Conservation (phyloP, 1,140 invertebrate genomes). For the Psilanteris sp. region DNA sequence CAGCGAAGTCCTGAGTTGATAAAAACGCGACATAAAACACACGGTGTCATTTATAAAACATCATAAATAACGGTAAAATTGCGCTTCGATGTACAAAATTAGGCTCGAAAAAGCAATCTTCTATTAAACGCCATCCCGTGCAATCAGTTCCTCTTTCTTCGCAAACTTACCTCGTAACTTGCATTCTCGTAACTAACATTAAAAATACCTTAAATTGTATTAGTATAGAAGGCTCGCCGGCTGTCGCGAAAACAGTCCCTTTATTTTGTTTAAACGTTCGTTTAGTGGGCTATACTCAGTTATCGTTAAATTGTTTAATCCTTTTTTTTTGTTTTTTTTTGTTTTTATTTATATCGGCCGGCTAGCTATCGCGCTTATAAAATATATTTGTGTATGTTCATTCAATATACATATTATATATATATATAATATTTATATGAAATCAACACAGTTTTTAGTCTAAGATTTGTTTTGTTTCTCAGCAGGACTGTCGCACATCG, state of each 20-base stretch:
- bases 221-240: slow-evolving; percentile 65
- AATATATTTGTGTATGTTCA: slow-evolving; percentile 71
- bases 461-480: slow-evolving; percentile 18
- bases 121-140: slow-evolving; percentile 15
- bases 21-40: slow-evolving; percentile 12
- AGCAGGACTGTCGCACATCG: slow-evolving; percentile 67
- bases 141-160: slow-evolving; percentile 9
- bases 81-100: slow-evolving; percentile 46
- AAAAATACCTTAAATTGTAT: slow-evolving; percentile 71
- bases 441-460: slow-evolving; percentile 24
- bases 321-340: slow-evolving; percentile 3
- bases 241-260: slow-evolving; percentile 50
- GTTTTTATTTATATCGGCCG: slow-evolving; percentile 33
- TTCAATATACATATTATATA: slow-evolving; percentile 67
- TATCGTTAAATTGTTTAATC: no score
- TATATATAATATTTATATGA: slow-evolving; percentile 24
- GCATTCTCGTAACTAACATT: slow-evolving; percentile 61
- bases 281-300: no score
- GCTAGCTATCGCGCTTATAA: slow-evolving; percentile 69
- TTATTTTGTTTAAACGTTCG: slow-evolving; percentile 12
- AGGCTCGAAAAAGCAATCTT: slow-evolving; percentile 23
- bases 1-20: slow-evolving; percentile 2
- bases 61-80: slow-evolving; percentile 25
- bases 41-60: slow-evolving; percentile 1
- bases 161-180: slow-evolving; percentile 3